Conservation (phyloP, 2,113 vertebrate genomes). For the Steatornis caripensis region DNA sequence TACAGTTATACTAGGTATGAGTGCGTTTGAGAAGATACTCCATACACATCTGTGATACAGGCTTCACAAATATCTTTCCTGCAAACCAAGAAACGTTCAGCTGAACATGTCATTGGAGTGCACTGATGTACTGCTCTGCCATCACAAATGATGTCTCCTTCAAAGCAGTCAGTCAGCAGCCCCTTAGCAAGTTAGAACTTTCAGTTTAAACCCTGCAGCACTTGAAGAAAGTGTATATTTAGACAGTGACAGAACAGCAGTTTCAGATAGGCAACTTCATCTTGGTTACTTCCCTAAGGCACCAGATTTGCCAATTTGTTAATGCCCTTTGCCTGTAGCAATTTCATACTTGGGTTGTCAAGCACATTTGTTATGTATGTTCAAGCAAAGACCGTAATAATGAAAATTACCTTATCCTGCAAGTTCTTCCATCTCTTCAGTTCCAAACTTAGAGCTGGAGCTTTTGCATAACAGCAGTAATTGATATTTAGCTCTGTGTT, state of each 20-base stretch:
- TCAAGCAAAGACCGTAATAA: neutral
- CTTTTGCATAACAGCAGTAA: neutral
- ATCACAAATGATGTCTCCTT: neutral
- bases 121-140: neutral
- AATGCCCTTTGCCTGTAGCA: constrained; percentile 37
- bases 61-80: neutral
- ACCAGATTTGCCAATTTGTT: constrained; percentile 50
- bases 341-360: constrained; percentile 54
- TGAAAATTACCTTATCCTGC: constrained; percentile 10
- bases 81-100: neutral
- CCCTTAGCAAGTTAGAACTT: neutral
- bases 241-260: constrained; percentile 19
- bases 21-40: neutral
- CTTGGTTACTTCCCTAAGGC: constrained; percentile 37
- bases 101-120: neutral
- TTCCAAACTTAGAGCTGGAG: neutral
- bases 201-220: neutral
- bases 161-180: neutral
- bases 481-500: neutral
- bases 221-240: constrained; percentile 5
- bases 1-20: neutral
- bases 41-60: neutral
- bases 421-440: neutral
- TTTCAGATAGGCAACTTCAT: constrained; percentile 42
- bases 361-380: constrained; percentile 16